Base-by-base conservation (phyloP, 2,888 invertebrate species). In the Eristalinus aeneus region DNA sequence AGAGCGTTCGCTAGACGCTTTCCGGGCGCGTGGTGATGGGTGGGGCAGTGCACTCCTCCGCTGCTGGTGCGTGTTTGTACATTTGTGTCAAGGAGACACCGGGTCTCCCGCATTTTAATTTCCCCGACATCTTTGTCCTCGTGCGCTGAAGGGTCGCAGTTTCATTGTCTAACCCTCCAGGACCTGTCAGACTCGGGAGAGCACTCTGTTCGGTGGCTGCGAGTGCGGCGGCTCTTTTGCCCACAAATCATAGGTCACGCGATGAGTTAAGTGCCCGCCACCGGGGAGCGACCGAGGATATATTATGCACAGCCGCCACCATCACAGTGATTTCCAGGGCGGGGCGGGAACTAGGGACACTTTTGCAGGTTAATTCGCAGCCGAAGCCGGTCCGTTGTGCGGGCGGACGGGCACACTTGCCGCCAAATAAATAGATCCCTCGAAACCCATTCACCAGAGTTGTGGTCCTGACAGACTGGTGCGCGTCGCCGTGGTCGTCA, bases 41-140 rank as follows among this genome's bases (percentile, higher is more conserved):
- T 20, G 53, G 54, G n/a, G 53, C 23, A 10, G 32, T 10, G 58
- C n/a, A n/a, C n/a, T n/a, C n/a, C n/a, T n/a, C 36, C 53, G 53
- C 23, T 32, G 61, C 20, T 54, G 10, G 64, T 74, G 74, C 74
- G 79, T 79, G 71, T 74, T 84, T 79, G 79, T 79, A 63, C 67
- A 81, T 72, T 65, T 79, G 58, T 79, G 83, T 79, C 83, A 79
- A 71, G 83, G 53, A 74, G 79, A 65, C 16, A 16, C 16, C 16
- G 65, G 69, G 23, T 74, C 64, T 79, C 69, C 65, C 65, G 79
- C 83, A 84, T 84, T 84, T 84, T 75, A 84, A 84, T 84, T 79
- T 76, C 53, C 23, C 53, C 69, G 65, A 71, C 79, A 68, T 77
- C 73, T 82, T 82, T 69, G 65, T 58, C 53, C 58, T 56, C 67